phyloP scores from a whole-genome alignment of 2,888 invertebrate genomes.

The Cylloceria caligata region DNA sequence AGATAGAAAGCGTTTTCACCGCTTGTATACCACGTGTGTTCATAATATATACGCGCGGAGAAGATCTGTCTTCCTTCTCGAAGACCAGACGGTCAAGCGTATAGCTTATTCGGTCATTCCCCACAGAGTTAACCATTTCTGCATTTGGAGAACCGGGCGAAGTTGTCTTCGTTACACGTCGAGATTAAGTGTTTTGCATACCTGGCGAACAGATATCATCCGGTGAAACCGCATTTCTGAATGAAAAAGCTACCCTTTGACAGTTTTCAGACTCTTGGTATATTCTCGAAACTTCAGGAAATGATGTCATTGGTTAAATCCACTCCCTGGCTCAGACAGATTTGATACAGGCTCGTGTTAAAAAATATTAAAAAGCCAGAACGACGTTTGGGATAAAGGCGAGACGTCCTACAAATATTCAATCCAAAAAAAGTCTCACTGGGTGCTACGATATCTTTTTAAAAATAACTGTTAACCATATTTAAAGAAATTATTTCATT shows the following conservation, averaged over 20 bases:
- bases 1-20: constrained; percentile 58
- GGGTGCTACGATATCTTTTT: not conserved
- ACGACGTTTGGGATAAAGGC: not conserved
- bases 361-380: constrained; percentile 1
- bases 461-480: not conserved
- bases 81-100: not conserved
- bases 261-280: constrained; percentile 10
- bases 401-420: not conserved
- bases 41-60: not conserved
- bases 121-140: not conserved
- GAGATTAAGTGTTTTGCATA: constrained; percentile 43
- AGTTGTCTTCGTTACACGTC: constrained; percentile 22
- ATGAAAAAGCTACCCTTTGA: constrained; percentile 34
- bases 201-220: constrained; percentile 14
- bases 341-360: not conserved
- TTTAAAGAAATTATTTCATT: not conserved
- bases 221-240: constrained; percentile 47
- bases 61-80: constrained; percentile 16
- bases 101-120: constrained; percentile 15
- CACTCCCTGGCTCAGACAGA: not conserved
- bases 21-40: constrained; percentile 16
- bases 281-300: constrained; percentile 4
- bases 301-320: not conserved
- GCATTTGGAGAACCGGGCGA: constrained; percentile 60
- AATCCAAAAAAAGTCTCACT: not conserved